phyloP scores from a whole-genome alignment of 2,113 vertebrate species.

The Ciconia stormi region DNA sequence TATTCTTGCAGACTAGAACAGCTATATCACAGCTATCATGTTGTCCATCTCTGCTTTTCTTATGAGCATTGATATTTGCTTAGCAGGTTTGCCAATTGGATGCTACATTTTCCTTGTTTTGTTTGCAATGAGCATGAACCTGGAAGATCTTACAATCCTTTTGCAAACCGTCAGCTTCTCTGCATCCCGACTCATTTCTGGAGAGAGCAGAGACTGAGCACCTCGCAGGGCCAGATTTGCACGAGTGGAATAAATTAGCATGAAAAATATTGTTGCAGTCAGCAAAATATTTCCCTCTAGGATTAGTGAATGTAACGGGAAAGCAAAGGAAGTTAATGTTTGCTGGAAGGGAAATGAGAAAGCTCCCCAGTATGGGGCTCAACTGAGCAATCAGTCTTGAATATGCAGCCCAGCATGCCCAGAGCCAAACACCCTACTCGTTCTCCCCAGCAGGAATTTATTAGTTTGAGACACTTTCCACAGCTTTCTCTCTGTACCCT shows the following conservation, averaged over 20 bases:
- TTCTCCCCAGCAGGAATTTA: background rate
- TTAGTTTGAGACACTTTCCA: background rate
- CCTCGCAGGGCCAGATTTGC: background rate
- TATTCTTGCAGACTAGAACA: background rate
- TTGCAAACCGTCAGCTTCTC: background rate
- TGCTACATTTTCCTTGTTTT: background rate
- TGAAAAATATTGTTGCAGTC: background rate
- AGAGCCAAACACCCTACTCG: background rate
- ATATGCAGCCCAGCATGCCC: background rate
- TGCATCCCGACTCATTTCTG: background rate
- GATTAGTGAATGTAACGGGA: background rate
- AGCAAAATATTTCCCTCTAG: conserved; percentile 12
- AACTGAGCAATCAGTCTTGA: background rate
- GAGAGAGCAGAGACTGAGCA: background rate
- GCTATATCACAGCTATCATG: background rate
- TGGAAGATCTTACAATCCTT: background rate
- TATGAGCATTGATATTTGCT: background rate
- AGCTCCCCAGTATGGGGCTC: background rate
- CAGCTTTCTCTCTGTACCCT: background rate
- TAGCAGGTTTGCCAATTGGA: background rate
- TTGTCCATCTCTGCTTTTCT: background rate
- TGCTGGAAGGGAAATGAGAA: conserved; percentile 10
- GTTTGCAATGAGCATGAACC: background rate
- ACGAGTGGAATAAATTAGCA: background rate
- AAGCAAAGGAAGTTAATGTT: background rate